Conservation (phyloP, 2,113 vertebrate genomes). For the Oreochromis aureus region DNA sequence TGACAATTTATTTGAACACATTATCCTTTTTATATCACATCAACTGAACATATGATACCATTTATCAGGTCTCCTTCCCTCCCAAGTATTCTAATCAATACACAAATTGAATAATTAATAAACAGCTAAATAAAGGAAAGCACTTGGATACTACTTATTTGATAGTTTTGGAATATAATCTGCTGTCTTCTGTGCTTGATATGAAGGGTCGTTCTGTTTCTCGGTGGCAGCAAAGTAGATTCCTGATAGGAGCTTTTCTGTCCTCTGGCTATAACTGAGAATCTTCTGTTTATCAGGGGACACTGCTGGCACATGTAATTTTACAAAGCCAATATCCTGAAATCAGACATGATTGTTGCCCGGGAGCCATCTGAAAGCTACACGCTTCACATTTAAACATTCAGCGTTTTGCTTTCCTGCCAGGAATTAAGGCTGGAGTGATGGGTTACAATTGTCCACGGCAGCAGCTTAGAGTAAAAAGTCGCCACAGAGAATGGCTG, state of each 20-base stretch:
- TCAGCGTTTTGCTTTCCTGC: background rate
- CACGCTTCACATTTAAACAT: background rate
- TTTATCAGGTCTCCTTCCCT: background rate
- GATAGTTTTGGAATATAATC: background rate
- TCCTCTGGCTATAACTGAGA: slow-evolving; percentile 9
- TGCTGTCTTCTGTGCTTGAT: background rate
- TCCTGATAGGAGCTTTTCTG: background rate
- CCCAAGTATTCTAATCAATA: background rate
- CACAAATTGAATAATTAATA: background rate
- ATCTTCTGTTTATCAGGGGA: background rate
- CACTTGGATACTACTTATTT: background rate
- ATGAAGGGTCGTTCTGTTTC: background rate
- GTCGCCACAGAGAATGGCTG: background rate
- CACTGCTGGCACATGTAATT: slow-evolving; percentile 18
- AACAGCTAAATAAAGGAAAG: background rate
- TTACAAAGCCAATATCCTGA: background rate
- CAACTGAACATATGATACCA: background rate
- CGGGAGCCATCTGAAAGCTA: background rate
- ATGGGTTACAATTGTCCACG: background rate
- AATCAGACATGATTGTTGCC: background rate
- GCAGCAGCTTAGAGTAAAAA: background rate
- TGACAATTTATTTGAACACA: background rate
- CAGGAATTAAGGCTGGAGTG: background rate
- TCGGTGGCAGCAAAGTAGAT: background rate
- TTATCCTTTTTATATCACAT: background rate